Evolutionary conservation across 1,140 invertebrate genomes (phyloP), one percentile per base, ranked within the genome.

Genomic region (Drusus annulatus): DNA sequence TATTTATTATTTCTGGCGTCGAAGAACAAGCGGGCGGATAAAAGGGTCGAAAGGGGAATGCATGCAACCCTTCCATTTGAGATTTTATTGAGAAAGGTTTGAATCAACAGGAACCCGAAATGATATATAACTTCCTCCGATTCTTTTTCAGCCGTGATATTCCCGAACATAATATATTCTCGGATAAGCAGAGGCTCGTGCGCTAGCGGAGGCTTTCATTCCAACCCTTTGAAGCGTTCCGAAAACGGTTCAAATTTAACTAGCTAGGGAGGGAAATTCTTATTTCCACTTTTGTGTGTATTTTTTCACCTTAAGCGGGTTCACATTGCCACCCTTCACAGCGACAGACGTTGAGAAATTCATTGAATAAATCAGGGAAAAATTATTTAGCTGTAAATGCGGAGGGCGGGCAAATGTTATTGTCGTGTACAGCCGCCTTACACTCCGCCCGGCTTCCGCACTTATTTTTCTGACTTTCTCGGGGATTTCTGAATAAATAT

Each of bases 291-390:
- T 16, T 28, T 65, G 16, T 31, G 16, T 65, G 7, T 28, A 21
- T 62, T 62, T 63, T 63, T 65, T 65, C 62, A 65, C 21, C 62
- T 25, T 28, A 28, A 28, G 62, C 62, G 52, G 52, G 65, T 15
- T 13, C 36, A 45, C 36, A 45, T 10, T 56, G 23, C 25, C 13
- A 10, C 50, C 51, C 16, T 25, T 19, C 16, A 76, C 25, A 31
- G 56, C 62, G 74, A 60, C 52, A 54, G 74, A 76, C 74, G 23
- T 76, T 76, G 74, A 76, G 52, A 45, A 76, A 62, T 76, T 62
- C 62, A 21, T 63, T 76, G 56, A 76, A 76, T 76, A 76, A 76
- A 76, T 76, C 74, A 76, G 56, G 36, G 17, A 63, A 74, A 76
- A 74, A 76, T 76, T 62, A 62, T 76, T 51, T 62, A 31, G 52